phyloP scores from a whole-genome alignment of 2,797 vertebrate species.

The Hoplostethus atlanticus region DNA sequence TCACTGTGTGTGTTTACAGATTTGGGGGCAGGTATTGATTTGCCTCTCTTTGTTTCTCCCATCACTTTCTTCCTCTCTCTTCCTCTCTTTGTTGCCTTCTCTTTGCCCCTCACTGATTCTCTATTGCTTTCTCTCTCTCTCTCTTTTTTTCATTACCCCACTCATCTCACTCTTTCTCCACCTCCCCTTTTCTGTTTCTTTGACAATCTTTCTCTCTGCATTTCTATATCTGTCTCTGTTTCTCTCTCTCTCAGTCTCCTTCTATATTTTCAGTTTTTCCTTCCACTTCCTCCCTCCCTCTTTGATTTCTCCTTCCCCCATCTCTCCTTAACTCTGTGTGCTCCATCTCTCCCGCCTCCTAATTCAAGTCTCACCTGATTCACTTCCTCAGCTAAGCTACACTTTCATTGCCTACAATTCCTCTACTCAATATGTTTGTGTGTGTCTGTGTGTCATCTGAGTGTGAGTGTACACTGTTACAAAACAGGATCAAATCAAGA shows the following conservation, averaged over 20 bases:
- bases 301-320: not conserved
- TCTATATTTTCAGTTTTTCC: slow-evolving; percentile 16
- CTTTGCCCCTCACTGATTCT: slow-evolving; percentile 48
- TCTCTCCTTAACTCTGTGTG: slow-evolving; percentile 25
- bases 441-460: slow-evolving; percentile 10
- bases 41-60: slow-evolving; percentile 68
- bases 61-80: slow-evolving; percentile 61
- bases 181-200: slow-evolving; percentile 21
- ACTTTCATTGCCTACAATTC: slow-evolving; percentile 34
- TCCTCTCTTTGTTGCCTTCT: slow-evolving; percentile 32
- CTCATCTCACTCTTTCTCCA: slow-evolving; percentile 31
- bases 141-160: slow-evolving; percentile 46
- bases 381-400: slow-evolving; percentile 33
- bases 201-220: slow-evolving; percentile 33
- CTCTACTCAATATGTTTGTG: slow-evolving; percentile 36
- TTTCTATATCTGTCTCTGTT: slow-evolving; percentile 26
- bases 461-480: slow-evolving; percentile 28
- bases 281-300: slow-evolving; percentile 17
- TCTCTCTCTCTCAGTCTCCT: not conserved
- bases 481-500: slow-evolving; percentile 53
- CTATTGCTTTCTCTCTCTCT: slow-evolving; percentile 45
- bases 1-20: slow-evolving; percentile 76
- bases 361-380: slow-evolving; percentile 39
- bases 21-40: slow-evolving; percentile 80
- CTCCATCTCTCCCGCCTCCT: slow-evolving; percentile 9